Percentiles rank a stretch among this genome's conserved stretches.
phyloP scores from a whole-genome alignment of 1,140 invertebrate genomes.

The Lineus longissimus region DNA sequence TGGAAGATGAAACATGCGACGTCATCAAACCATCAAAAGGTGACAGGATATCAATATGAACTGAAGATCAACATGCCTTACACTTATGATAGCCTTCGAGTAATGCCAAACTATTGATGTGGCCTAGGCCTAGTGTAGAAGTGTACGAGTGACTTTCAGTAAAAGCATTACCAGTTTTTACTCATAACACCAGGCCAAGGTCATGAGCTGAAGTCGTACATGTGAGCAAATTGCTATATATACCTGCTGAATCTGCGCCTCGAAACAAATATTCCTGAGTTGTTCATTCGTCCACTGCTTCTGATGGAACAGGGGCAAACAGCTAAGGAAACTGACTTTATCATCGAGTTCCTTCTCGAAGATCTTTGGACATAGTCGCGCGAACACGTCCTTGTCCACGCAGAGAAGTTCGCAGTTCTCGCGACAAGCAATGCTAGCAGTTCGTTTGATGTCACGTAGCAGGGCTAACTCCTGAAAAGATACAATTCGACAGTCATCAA shows the following conservation, averaged over 20 bases:
- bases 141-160: not conserved
- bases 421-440: conserved; percentile 36
- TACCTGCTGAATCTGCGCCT: conserved; percentile 44
- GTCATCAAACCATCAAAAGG: not conserved
- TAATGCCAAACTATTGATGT: not conserved
- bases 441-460: conserved; percentile 32
- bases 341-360: conserved; percentile 43
- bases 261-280: conserved; percentile 27
- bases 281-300: conserved; percentile 31
- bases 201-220: not conserved
- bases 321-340: conserved; percentile 37
- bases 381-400: conserved; percentile 42
- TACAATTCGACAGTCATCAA: no score
- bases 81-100: not conserved
- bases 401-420: conserved; percentile 40
- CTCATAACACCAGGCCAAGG: not conserved
- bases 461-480: conserved; percentile 37
- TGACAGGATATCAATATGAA: not conserved
- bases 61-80: not conserved
- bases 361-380: conserved; percentile 41
- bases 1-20: conserved; percentile 12
- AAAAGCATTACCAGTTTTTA: not conserved
- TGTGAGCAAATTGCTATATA: not conserved
- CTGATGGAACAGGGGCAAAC: conserved; percentile 26
- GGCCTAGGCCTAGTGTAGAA: not conserved